Evolutionary conservation across 2,888 invertebrate species (phyloP).

Genomic region (Smittia sp.): DNA sequence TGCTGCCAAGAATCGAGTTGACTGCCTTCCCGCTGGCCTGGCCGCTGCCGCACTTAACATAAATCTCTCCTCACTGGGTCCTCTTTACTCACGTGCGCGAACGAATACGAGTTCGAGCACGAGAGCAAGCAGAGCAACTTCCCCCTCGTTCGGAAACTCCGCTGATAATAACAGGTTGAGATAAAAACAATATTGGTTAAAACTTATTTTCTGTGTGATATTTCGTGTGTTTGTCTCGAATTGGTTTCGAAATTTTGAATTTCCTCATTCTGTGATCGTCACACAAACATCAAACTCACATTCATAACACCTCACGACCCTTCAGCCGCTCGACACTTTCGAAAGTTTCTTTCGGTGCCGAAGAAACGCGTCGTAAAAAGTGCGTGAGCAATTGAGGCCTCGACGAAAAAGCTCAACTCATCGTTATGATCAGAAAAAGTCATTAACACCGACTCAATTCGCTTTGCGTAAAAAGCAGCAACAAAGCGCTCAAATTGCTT

Average conservation of each 20-base stretch:
- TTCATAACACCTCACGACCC: neutral
- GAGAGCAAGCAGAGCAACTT: constrained; percentile 31
- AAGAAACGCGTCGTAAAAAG: neutral
- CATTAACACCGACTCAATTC: constrained; percentile 19
- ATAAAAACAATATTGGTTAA: constrained; percentile 5
- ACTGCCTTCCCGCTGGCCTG: constrained; percentile 1
- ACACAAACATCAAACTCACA: neutral
- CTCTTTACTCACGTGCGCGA: constrained; percentile 1
- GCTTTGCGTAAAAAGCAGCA: neutral
- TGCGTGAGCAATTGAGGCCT: neutral
- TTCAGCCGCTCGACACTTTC: neutral
- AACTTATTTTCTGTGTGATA: neutral
- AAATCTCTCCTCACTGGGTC: constrained; percentile 33
- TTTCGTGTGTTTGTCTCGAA: constrained; percentile 2
- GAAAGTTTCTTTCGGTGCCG: constrained; percentile 4
- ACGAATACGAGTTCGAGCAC: neutral
- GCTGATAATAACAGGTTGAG: constrained; percentile 32
- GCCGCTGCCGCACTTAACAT: constrained; percentile 9
- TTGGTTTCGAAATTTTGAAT: neutral
- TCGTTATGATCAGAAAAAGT: neutral
- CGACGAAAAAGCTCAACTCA: neutral
- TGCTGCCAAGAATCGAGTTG: constrained; percentile 2
- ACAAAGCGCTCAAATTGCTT: neutral
- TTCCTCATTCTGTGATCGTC: neutral
- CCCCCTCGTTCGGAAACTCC: constrained; percentile 17